Evolutionary conservation across 2,888 invertebrate species (phyloP).

Genomic region (Drosophila acutilabella): DNA sequence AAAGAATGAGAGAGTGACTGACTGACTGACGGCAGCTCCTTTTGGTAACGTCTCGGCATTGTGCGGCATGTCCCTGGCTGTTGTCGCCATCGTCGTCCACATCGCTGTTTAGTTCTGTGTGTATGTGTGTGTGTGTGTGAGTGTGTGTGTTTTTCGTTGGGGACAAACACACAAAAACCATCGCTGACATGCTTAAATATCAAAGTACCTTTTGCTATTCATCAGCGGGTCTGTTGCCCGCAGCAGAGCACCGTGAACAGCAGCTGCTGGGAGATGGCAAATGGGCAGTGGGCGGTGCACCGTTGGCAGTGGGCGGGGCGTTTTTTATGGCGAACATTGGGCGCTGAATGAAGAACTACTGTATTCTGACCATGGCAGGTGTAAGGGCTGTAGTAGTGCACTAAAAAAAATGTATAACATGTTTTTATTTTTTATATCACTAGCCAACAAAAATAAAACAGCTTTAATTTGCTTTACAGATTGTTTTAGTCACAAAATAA

Average conservation of each 20-base stretch:
- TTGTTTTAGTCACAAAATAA: no score
- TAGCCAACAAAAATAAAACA: no score
- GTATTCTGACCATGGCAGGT: constrained; percentile 43
- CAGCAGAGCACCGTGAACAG: constrained; percentile 1
- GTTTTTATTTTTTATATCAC: no score
- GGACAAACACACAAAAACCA: constrained; percentile 30
- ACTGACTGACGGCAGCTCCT: constrained; percentile 36
- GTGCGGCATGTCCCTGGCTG: constrained; percentile 54
- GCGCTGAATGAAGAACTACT: not conserved
- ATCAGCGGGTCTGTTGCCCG: constrained; percentile 46
- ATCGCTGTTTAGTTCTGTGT: not conserved
- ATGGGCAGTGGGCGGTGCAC: not conserved
- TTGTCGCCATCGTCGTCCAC: constrained; percentile 18
- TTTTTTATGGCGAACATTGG: not conserved
- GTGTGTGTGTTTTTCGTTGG: constrained; percentile 17
- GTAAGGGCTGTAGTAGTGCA: constrained; percentile 13
- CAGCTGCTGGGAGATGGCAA: not conserved
- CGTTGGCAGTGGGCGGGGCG: not conserved
- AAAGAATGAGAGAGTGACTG: constrained; percentile 15
- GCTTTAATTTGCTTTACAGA: no score
- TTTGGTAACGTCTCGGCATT: constrained; percentile 45
- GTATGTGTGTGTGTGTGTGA: not conserved
- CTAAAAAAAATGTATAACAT: not conserved
- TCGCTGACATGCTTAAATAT: constrained; percentile 77
- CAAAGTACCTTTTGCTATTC: constrained; percentile 73